phyloP scores from a whole-genome alignment of 2,888 invertebrate species.

The Leptopilina drosophilae region DNA sequence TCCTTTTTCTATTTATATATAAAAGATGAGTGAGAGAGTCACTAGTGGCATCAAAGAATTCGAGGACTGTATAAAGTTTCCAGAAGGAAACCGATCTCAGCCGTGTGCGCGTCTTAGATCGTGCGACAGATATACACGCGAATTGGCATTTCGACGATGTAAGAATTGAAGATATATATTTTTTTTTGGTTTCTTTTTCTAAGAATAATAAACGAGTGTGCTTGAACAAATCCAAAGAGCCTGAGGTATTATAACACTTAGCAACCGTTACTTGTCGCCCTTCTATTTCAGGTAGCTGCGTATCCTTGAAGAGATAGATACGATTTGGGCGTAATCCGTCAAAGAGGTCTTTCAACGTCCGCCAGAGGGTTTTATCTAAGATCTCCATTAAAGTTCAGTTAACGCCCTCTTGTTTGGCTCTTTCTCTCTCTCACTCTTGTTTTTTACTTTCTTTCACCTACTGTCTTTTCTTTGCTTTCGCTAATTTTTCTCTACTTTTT shows the following conservation, averaged over 20 bases:
- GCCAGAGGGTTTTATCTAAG: conserved; percentile 71
- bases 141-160: conserved; percentile 51
- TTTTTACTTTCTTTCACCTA: too few species aligned
- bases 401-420: conserved; percentile 70
- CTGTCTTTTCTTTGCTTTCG: too few species aligned
- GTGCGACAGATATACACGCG: conserved; percentile 53
- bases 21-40: conserved; percentile 4
- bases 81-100: conserved; percentile 48
- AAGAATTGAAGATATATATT: conserved; percentile 32
- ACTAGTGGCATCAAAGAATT: conserved; percentile 18
- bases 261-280: conserved; percentile 59
- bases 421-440: conserved; percentile 33
- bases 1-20: neutral
- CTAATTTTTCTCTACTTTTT: too few species aligned
- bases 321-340: conserved; percentile 76
- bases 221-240: conserved; percentile 55
- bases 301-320: conserved; percentile 65
- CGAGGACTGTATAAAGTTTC: neutral
- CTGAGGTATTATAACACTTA: conserved; percentile 68
- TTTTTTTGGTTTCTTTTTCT: conserved; percentile 25
- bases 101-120: conserved; percentile 49
- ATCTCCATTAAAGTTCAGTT: conserved; percentile 77
- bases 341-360: conserved; percentile 74
- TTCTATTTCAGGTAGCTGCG: conserved; percentile 55
- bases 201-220: conserved; percentile 39